A percentile compares a stretch with the other conserved stretches of the same genome.
phyloP scores from a whole-genome alignment of 2,113 vertebrate genomes.

The Paradisaea rubra region DNA sequence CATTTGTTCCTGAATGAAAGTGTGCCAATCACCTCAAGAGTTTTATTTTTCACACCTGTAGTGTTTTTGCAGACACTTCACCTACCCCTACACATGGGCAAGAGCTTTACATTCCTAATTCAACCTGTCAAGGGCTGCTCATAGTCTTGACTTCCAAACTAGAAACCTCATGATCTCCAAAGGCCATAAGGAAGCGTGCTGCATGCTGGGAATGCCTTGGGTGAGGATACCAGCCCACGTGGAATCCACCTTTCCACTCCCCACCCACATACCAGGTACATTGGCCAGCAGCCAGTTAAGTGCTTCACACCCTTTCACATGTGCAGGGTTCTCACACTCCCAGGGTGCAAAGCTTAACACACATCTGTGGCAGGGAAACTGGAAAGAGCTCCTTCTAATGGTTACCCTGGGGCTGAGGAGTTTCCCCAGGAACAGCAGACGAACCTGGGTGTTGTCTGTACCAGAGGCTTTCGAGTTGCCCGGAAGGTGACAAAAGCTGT shows the following conservation, averaged over 20 bases:
- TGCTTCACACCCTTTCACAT: background rate
- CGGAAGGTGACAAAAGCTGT: constrained; percentile 92
- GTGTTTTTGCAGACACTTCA: background rate
- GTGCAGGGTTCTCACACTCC: background rate
- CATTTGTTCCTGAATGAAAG: background rate
- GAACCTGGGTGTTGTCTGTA: constrained; percentile 93
- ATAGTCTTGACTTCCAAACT: background rate
- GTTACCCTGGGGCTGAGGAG: background rate
- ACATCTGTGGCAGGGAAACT: background rate
- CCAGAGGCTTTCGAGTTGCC: constrained; percentile 91
- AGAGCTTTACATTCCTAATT: background rate
- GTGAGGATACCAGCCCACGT: background rate
- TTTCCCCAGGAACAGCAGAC: background rate
- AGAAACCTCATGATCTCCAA: background rate
- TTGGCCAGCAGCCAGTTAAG: background rate
- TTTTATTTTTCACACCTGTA: background rate
- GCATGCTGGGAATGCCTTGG: rapidly evolving
- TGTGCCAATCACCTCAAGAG: background rate
- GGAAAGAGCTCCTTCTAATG: background rate
- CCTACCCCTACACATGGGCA: rapidly evolving
- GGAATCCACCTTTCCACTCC: background rate
- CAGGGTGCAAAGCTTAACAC: background rate
- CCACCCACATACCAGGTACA: no score
- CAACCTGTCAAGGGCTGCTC: rapidly evolving
- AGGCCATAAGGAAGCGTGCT: rapidly evolving